These are phyloP conservation scores for Cheiracanthium punctorium DNA, from an alignment of 2,888 invertebrate species.

Conservation along the genomic window DNA sequence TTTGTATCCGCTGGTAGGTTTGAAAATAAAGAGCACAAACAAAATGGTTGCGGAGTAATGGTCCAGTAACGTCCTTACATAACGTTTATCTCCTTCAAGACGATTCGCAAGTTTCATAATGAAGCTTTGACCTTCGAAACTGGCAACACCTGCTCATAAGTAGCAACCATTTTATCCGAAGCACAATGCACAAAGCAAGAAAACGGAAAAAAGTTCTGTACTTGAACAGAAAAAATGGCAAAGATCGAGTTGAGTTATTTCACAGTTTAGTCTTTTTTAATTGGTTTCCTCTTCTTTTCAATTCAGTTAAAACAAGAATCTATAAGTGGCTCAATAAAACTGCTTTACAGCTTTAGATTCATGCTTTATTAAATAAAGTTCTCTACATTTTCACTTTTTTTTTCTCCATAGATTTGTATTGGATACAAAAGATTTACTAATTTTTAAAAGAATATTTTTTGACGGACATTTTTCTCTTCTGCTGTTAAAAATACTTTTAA, in stretches of 20 bases:
- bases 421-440: too few species aligned
- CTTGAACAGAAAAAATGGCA: background rate
- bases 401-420: too few species aligned
- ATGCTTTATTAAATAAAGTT: too few species aligned
- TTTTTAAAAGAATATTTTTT: too few species aligned
- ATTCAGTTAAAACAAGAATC: constrained; percentile 38
- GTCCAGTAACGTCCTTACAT: constrained; percentile 6
- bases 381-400: too few species aligned
- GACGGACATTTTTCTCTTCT: too few species aligned
- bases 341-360: too few species aligned
- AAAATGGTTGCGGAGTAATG: background rate
- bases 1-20: too few species aligned
- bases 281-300: background rate
- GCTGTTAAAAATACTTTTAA: too few species aligned
- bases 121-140: constrained; percentile 39
- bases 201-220: background rate
- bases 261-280: background rate
- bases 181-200: constrained; percentile 18
- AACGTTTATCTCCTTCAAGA: background rate
- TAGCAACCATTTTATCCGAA: constrained; percentile 10
- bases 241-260: background rate
- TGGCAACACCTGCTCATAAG: constrained; percentile 24
- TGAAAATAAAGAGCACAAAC: background rate
- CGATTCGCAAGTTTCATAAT: constrained; percentile 14
- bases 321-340: constrained; percentile 38